phyloP scores from a whole-genome alignment of 2,797 vertebrate genomes.

The Mus minutoides region DNA sequence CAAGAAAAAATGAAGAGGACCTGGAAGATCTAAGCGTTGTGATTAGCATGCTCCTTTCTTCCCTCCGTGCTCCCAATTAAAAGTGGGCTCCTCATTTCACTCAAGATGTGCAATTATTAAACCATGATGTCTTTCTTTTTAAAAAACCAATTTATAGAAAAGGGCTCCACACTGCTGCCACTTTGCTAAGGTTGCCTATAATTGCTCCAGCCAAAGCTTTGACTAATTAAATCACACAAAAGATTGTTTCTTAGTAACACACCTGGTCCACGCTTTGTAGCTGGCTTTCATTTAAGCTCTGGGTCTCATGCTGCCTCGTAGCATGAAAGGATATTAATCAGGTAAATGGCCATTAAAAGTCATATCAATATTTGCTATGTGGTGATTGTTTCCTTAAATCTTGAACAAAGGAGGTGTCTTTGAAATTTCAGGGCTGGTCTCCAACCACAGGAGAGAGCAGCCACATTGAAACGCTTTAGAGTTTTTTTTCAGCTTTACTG shows the following conservation, averaged over 20 bases:
- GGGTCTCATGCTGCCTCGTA: slow-evolving; percentile 80
- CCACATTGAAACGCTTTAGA: slow-evolving; percentile 76
- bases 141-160: slow-evolving; percentile 82
- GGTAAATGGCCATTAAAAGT: slow-evolving; percentile 88
- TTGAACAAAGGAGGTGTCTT: slow-evolving; percentile 85
- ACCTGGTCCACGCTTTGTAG: slow-evolving; percentile 88
- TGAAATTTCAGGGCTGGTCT: slow-evolving; percentile 81
- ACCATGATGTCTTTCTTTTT: slow-evolving; percentile 85
- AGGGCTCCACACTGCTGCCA: slow-evolving; percentile 79
- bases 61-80: slow-evolving; percentile 64
- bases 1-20: slow-evolving; percentile 33
- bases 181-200: slow-evolving; percentile 85
- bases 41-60: neutral
- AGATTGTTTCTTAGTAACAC: slow-evolving; percentile 90
- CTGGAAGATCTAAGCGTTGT: slow-evolving; percentile 32
- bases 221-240: slow-evolving; percentile 89
- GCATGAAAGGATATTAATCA: slow-evolving; percentile 88
- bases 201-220: slow-evolving; percentile 84
- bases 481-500: slow-evolving; percentile 71
- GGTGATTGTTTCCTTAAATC: slow-evolving; percentile 86
- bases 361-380: slow-evolving; percentile 87
- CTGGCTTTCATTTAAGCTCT: slow-evolving; percentile 84
- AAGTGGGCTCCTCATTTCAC: slow-evolving; percentile 64
- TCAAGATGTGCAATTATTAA: slow-evolving; percentile 82
- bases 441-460: slow-evolving; percentile 76